A percentile compares a stretch with the other conserved stretches of the same genome.
phyloP scores from a whole-genome alignment of 2,113 vertebrate genomes.

The Chlorodrepanis virens region DNA sequence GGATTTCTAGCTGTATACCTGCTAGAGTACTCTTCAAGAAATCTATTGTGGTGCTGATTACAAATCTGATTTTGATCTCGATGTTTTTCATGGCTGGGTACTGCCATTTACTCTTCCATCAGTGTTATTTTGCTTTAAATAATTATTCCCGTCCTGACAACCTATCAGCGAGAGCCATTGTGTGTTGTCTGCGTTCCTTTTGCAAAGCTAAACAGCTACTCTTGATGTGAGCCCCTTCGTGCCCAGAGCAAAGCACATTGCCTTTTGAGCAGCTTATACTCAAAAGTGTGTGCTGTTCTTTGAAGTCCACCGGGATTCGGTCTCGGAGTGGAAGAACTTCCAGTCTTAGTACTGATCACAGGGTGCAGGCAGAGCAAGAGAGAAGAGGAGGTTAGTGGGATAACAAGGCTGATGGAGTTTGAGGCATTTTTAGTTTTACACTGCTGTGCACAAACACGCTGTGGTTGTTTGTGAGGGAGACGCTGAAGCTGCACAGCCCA shows the following conservation, averaged over 20 bases:
- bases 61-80: neutral
- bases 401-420: neutral
- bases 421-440: neutral
- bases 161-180: accelerated
- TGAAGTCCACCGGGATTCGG: neutral
- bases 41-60: neutral
- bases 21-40: neutral
- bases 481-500: neutral
- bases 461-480: accelerated
- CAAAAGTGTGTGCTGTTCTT: neutral
- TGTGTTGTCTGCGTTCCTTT: neutral
- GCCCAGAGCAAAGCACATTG: neutral
- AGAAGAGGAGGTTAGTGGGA: neutral
- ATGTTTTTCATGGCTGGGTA: neutral
- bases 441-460: accelerated
- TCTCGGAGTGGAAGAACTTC: neutral
- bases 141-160: neutral
- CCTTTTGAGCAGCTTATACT: neutral
- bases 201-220: neutral
- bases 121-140: neutral
- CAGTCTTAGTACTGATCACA: neutral
- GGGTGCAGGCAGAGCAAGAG: accelerated
- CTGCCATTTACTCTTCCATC: neutral
- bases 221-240: neutral
- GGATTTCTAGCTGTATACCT: neutral